phyloP scores from a whole-genome alignment of 2,113 vertebrate genomes.

The Nesoenas mayeri region DNA sequence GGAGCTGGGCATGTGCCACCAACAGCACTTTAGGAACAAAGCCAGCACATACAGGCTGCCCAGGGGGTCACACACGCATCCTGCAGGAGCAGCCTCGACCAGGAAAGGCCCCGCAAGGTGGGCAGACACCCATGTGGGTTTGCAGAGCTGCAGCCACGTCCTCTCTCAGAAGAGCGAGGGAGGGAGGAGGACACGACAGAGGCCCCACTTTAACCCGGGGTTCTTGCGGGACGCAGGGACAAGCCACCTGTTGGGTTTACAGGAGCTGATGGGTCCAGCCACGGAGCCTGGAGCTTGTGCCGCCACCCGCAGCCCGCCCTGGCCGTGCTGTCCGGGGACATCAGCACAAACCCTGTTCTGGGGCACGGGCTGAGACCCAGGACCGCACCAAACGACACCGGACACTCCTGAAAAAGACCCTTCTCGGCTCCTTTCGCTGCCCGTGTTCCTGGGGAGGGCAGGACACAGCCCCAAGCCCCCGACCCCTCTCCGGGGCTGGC shows the following conservation, averaged over 20 bases:
- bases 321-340: neutral
- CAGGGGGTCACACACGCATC: neutral
- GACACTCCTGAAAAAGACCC: fast-evolving
- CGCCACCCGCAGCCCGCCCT: fast-evolving
- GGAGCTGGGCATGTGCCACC: too few species aligned
- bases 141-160: fast-evolving
- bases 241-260: fast-evolving
- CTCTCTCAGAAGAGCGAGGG: too few species aligned
- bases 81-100: too few species aligned
- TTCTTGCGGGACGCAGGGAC: fast-evolving
- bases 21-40: neutral
- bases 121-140: fast-evolving
- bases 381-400: fast-evolving
- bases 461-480: too few species aligned
- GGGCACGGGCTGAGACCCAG: fast-evolving
- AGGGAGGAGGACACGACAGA: fast-evolving
- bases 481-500: neutral
- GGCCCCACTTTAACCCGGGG: fast-evolving
- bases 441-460: fast-evolving
- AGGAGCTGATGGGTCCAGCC: fast-evolving
- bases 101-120: neutral
- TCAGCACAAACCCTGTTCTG: fast-evolving
- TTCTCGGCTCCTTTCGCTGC: fast-evolving
- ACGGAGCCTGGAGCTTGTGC: fast-evolving
- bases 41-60: neutral